Evolutionary conservation across 2,113 vertebrate genomes (phyloP), one percentile per base, ranked within the genome.

Genomic region (Rhineura floridana): DNA sequence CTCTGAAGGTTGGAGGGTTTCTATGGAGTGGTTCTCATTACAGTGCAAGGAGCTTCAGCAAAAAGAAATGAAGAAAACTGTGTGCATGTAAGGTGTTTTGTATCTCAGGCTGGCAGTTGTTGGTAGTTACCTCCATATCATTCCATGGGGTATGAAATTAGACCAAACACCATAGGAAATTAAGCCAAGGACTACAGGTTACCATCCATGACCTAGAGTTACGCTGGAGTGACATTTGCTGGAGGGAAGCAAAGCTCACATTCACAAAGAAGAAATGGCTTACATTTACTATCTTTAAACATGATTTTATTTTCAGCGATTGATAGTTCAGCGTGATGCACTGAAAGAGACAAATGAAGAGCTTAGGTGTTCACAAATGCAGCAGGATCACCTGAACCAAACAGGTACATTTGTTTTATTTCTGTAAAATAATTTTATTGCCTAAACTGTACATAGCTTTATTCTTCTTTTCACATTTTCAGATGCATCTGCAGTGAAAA

Each of bases 321-420:
- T 98, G 90, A 98, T 98, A 91, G 95, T 98, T 21, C 98, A 99
- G 87, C 97, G 98, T 90, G 98, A 99, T 93, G 96, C 98, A 65
- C 93, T 99, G 33, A 98, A 97, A 94, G 99, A 99, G 95, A 98
- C 98, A 13, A 99, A 99, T 4, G 98, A 99, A 95, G 99, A 99
- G 89, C 98, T 99, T 30, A 96, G 98, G 30, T 99, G 97, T 94
- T 98, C 98, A 72, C 98, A 99, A 96, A 98, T 97, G 91, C 99
- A 99, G 28, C 98, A 99, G 95, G 96, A 98, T 92, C 98, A 98
- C 88, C 95, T 99, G 80, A 97, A 95, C 81, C 98, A 97, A 96
- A 96, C 98, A 96, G 98, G 99, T 99, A 83, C 23, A 46, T 70
- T 48, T 63, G 87, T 81, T 55, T 44, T 15, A 12, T 59, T 46